A percentile compares a stretch with the other conserved stretches of the same genome.
phyloP scores from a whole-genome alignment of 2,888 invertebrate species.

The Trissoscelio sp. region DNA sequence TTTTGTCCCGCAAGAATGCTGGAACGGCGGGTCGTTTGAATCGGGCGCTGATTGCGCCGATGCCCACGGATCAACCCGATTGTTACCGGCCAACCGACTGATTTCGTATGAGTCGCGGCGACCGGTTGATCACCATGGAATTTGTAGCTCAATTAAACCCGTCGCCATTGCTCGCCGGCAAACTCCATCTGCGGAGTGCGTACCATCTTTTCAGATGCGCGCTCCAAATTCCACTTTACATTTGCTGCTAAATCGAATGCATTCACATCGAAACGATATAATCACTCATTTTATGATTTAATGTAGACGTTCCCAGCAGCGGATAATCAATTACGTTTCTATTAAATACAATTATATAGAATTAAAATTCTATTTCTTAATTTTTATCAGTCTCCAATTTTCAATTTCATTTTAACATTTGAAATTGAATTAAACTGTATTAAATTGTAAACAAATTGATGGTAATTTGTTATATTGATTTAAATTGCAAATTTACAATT shows the following conservation, averaged over 20 bases:
- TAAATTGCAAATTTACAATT: too few species aligned
- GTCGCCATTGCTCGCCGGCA: conserved; percentile 70
- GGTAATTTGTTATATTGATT: too few species aligned
- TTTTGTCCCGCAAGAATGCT: conserved; percentile 80
- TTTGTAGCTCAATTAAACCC: conserved; percentile 83
- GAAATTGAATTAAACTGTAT: too few species aligned
- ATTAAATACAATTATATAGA: too few species aligned
- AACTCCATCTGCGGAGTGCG: conserved; percentile 52
- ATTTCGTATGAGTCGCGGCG: conserved; percentile 81
- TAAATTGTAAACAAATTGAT: too few species aligned
- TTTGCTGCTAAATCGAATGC: conserved; percentile 48
- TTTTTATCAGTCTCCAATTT: too few species aligned
- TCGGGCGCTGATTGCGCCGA: conserved; percentile 78
- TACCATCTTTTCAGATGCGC: conserved; percentile 63
- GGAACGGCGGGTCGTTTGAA: conserved; percentile 82
- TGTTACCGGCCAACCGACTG: conserved; percentile 77
- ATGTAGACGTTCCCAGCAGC: neutral
- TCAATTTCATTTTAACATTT: too few species aligned
- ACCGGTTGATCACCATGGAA: conserved; percentile 82
- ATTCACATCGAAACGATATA: conserved; percentile 57
- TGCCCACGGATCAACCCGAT: conserved; percentile 75
- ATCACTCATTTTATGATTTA: conserved; percentile 54
- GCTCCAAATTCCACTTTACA: conserved; percentile 64
- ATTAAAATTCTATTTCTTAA: too few species aligned
- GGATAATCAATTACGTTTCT: too few species aligned